Conservation (phyloP, 2,797 vertebrate genomes). For the Iguana delicatissima region DNA sequence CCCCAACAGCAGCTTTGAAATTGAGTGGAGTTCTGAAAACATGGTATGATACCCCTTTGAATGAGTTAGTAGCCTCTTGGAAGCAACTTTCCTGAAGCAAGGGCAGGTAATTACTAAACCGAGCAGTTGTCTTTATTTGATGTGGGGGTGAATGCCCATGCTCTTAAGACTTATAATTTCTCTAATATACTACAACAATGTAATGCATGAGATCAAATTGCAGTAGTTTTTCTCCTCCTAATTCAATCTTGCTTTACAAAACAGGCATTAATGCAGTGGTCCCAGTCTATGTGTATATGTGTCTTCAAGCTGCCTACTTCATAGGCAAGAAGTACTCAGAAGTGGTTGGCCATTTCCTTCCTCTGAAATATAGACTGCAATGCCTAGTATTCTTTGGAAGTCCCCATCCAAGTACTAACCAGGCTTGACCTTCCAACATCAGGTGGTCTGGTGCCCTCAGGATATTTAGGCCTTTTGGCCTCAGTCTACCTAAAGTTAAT, state of each 20-base stretch:
- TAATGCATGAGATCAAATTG: background rate
- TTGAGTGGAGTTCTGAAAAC: background rate
- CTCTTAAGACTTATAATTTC: background rate
- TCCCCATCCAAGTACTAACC: too few relatives aligned
- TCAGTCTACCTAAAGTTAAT: background rate
- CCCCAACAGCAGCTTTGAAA: background rate
- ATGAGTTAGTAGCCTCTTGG: background rate
- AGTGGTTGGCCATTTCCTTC: too few relatives aligned
- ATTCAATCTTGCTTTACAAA: too few relatives aligned
- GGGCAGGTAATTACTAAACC: background rate
- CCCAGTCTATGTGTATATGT: background rate
- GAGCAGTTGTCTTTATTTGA: background rate
- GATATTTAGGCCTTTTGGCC: too few relatives aligned
- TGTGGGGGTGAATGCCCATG: background rate
- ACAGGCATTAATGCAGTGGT: background rate
- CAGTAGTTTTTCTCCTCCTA: too few relatives aligned
- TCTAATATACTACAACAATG: background rate
- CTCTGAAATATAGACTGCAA: too few relatives aligned
- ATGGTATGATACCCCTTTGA: background rate
- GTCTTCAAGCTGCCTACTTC: background rate
- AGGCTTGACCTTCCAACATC: too few relatives aligned
- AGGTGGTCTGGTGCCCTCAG: too few relatives aligned
- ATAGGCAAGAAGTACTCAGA: background rate
- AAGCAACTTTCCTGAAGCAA: background rate
- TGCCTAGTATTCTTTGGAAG: too few relatives aligned